Conservation (phyloP, 2,113 vertebrate genomes). For the Sorex fumeus region DNA sequence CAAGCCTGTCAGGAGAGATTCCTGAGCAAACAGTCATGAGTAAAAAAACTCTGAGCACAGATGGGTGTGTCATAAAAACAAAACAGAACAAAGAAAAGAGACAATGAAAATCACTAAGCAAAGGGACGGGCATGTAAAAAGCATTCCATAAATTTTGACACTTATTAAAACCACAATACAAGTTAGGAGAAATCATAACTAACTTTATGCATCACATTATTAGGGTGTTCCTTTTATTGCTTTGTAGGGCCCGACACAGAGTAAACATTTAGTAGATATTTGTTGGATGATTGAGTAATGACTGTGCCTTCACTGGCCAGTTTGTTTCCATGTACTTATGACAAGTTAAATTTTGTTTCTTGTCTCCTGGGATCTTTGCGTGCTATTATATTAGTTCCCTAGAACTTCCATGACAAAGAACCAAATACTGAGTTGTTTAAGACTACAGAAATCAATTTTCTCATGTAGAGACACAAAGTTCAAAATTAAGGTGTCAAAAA, state of each 20-base stretch:
- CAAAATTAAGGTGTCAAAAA: not conserved
- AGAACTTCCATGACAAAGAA: not conserved
- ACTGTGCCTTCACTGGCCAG: not conserved
- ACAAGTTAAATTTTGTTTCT: no score
- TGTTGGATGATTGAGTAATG: not conserved
- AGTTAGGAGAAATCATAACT: not conserved
- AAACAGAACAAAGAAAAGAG: not conserved
- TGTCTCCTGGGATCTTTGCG: not conserved
- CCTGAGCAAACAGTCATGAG: no score
- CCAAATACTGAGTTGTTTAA: not conserved
- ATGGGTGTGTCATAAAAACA: no score
- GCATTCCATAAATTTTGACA: not conserved
- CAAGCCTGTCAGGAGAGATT: no score
- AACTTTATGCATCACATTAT: not conserved
- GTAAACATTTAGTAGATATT: not conserved
- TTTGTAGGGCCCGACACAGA: not conserved
- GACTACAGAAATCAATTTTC: constrained; percentile 11
- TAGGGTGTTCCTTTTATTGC: not conserved
- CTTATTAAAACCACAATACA: constrained; percentile 11
- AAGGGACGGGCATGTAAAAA: not conserved
- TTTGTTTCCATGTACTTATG: constrained; percentile 13
- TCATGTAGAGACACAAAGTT: not conserved
- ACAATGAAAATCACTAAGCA: constrained; percentile 23
- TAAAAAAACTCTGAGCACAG: no score
- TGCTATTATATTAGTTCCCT: not conserved